Evolutionary conservation across 2,797 vertebrate species (phyloP).

Genomic region (Brachyrhaphis roseni): DNA sequence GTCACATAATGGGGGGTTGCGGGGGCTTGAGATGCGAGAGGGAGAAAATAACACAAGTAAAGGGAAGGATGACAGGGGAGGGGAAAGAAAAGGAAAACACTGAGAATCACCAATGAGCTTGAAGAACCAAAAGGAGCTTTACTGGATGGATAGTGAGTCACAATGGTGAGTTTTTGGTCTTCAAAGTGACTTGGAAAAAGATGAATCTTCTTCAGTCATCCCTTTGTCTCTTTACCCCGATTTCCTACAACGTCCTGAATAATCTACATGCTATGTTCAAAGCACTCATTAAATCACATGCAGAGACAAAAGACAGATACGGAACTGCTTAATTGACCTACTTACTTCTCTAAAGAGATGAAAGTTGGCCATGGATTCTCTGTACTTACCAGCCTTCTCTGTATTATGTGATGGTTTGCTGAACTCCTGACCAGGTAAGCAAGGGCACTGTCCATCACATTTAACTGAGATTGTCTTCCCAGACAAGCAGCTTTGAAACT

Average conservation of each 20-base stretch:
- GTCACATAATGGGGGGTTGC: constrained; percentile 29
- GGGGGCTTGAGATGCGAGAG: constrained; percentile 16
- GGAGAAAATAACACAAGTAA: constrained; percentile 49
- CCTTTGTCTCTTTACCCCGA: not conserved
- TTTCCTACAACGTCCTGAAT: not conserved
- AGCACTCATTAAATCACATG: constrained; percentile 5
- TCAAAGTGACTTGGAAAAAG: constrained; percentile 30
- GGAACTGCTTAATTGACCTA: not conserved
- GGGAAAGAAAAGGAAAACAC: constrained; percentile 51
- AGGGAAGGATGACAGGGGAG: constrained; percentile 40
- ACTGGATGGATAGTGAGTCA: constrained; percentile 9
- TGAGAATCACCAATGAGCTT: constrained; percentile 51
- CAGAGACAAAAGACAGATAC: not conserved
- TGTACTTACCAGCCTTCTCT: constrained; percentile 87
- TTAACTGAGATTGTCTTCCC: constrained; percentile 85
- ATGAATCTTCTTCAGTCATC: constrained; percentile 20
- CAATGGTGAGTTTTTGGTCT: constrained; percentile 23
- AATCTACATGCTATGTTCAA: not conserved
- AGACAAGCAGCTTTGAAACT: constrained; percentile 90
- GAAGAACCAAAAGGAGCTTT: constrained; percentile 46
- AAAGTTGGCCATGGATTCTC: not conserved
- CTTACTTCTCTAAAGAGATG: not conserved
- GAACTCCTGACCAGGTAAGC: constrained; percentile 85
- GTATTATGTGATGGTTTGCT: constrained; percentile 76
- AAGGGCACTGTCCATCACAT: constrained; percentile 94